Evolutionary conservation across 23 tunicate genomes (phyloP).

Genomic region (Trididemnum clinides): DNA sequence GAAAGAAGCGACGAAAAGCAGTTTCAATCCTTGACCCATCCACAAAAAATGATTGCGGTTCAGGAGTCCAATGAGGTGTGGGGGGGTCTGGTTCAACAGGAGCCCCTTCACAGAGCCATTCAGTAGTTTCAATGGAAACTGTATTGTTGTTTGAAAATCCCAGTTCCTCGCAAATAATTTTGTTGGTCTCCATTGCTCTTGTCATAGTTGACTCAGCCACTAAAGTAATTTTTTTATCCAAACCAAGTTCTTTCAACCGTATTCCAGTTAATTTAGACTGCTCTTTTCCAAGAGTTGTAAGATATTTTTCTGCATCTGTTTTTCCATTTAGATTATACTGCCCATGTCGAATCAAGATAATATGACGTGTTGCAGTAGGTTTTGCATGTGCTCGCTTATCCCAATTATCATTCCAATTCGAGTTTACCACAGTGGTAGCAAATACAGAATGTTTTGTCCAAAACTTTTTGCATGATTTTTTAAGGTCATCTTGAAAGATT

Average conservation of each 20-base stretch:
- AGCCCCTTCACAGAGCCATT: conserved; percentile 89
- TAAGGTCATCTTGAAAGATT: background rate
- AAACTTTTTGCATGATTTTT: background rate
- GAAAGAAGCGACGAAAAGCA: conserved; percentile 78
- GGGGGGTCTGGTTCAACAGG: conserved; percentile 81
- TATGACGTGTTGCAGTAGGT: conserved; percentile 66
- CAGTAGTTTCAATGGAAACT: conserved; percentile 29
- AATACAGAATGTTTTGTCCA: background rate
- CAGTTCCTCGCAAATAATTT: conserved; percentile 53
- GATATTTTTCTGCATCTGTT: conserved; percentile 47
- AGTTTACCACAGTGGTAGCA: conserved; percentile 7
- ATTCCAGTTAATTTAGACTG: conserved; percentile 76
- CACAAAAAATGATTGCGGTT: conserved; percentile 55
- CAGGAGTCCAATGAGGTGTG: conserved; percentile 25
- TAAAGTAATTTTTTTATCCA: conserved; percentile 36
- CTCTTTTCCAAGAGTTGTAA: conserved; percentile 74
- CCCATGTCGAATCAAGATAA: conserved; percentile 89
- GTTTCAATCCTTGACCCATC: conserved; percentile 89
- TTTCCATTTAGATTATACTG: conserved; percentile 62
- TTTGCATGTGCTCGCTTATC: conserved; percentile 61
- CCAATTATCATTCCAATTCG: conserved; percentile 81
- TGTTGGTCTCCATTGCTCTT: conserved; percentile 79
- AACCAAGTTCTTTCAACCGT: conserved; percentile 57
- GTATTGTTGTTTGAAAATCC: background rate
- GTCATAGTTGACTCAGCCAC: conserved; percentile 70